Evolutionary conservation across 2,888 invertebrate genomes (phyloP).

Genomic region (Podotricha telesiphe): DNA sequence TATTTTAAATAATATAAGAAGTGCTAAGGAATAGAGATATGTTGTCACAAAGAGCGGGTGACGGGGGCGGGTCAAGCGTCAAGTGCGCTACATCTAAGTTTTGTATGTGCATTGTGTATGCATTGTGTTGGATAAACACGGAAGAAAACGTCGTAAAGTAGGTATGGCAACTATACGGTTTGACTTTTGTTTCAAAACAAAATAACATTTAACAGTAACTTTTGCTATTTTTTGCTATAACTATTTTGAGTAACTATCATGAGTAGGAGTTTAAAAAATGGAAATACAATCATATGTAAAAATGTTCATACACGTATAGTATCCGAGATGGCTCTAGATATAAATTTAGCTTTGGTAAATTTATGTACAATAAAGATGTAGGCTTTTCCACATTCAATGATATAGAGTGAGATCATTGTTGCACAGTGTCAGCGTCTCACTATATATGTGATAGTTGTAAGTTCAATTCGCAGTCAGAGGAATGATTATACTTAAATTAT

Average conservation of each 20-base stretch:
- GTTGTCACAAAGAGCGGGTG: slow-evolving; percentile 25
- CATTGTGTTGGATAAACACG: slow-evolving; percentile 33
- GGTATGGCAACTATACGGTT: neutral
- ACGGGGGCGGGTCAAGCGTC: slow-evolving; percentile 36
- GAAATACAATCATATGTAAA: neutral
- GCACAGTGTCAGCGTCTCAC: no score
- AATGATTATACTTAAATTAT: no score
- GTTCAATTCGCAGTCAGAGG: no score
- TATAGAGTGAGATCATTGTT: no score
- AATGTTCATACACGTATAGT: no score
- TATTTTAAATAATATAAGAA: neutral
- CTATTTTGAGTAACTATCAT: neutral
- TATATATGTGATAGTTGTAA: no score
- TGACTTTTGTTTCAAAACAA: neutral
- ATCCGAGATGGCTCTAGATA: neutral
- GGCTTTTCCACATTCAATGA: no score
- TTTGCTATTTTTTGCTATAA: no score
- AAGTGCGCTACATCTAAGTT: slow-evolving; percentile 36
- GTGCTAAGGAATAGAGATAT: slow-evolving; percentile 1
- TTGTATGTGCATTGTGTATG: slow-evolving; percentile 33
- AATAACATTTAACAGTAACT: neutral
- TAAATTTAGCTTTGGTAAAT: neutral
- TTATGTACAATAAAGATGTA: neutral
- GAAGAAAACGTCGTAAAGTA: slow-evolving; percentile 27
- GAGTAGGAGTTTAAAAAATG: neutral